A percentile compares a stretch with the other conserved stretches of the same genome.
phyloP scores from a whole-genome alignment of 2,888 invertebrate species.

The Rapana venosa region DNA sequence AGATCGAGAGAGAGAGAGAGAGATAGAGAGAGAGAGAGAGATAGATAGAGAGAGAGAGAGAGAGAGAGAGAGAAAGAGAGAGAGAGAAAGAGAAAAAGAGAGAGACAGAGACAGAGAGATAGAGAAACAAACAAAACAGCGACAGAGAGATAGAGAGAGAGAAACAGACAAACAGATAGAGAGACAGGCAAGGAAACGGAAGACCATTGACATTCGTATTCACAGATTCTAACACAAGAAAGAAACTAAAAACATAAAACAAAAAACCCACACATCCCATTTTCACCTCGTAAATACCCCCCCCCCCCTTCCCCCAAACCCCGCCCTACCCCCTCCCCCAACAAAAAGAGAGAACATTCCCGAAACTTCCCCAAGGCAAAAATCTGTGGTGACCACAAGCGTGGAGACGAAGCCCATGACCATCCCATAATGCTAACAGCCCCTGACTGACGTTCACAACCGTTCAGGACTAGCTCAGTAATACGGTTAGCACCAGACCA shows the following conservation, averaged over 20 bases:
- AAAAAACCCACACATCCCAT: not conserved
- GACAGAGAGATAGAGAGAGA: not conserved
- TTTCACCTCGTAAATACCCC: not conserved
- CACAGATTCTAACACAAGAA: not conserved
- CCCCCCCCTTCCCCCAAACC: too few species aligned
- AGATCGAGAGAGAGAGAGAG: not conserved
- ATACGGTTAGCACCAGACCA: too few species aligned
- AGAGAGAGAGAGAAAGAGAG: conserved; percentile 12
- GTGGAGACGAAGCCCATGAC: too few species aligned
- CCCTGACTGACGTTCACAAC: too few species aligned
- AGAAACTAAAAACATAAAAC: not conserved
- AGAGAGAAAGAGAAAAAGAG: not conserved
- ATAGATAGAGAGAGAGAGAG: conserved; percentile 1
- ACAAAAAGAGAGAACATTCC: too few species aligned
- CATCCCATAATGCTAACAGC: too few species aligned
- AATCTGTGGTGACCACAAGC: too few species aligned
- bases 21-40: not conserved
- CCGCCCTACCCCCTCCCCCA: too few species aligned
- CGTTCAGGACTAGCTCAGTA: too few species aligned
- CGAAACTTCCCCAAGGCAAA: too few species aligned
- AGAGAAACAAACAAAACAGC: not conserved
- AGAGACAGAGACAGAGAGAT: conserved; percentile 20
- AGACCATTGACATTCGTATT: not conserved
- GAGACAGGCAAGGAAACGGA: not conserved
- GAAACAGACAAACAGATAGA: conserved; percentile 14